Base-by-base conservation (phyloP, 2,888 invertebrate species). In the Drosophila paramelanica region DNA sequence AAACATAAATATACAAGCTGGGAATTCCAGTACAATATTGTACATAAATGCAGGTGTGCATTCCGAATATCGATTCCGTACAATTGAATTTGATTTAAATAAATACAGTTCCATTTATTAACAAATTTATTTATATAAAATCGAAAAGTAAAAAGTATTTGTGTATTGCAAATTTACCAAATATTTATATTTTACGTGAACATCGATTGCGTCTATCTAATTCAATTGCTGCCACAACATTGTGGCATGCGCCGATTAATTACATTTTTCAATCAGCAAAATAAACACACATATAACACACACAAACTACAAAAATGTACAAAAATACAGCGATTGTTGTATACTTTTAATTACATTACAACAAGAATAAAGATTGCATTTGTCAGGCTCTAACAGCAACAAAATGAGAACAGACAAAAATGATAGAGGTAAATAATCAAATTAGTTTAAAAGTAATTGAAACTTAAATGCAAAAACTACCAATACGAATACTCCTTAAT, bases 241-340 rank as follows among this genome's bases (percentile, higher is more conserved):
- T 17, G 13, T 53, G 42, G 43, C 52, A 50, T 55, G 53, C n/a
- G 53, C 11, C 61, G 60, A 58, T 58, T 80, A 72, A 68, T 70
- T 81, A 55, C 42, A 81, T 79, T 81, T 79, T 79, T 77, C 70
- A 79, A 79, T 79, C 81, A 77, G 81, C 42, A 70, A 73, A 78
- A 77, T 67, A 66, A 78, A 77, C 77, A 78, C 46, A 65, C 14
- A 57, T 49, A 47, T 38, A 46, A 67, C 3, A 3, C 20, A 17
- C 17, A 17, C 20, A 20, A 39, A 67, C 20, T 13, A 23, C 14
- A 51, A 43, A 20, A 65, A 42, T 41, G 10, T 31, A 50, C 67
- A 71, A 57, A 76, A 49, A 55, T 23, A 58, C 47, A 38, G 53
- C 58, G 41, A 39, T 67, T 58, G 50, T 60, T 50, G 70, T 71